A percentile compares a stretch with the other conserved stretches of the same genome.
These are phyloP conservation scores for Lacerta viridis DNA, from an alignment of 2,797 vertebrate genomes.

Conservation along the genomic window DNA sequence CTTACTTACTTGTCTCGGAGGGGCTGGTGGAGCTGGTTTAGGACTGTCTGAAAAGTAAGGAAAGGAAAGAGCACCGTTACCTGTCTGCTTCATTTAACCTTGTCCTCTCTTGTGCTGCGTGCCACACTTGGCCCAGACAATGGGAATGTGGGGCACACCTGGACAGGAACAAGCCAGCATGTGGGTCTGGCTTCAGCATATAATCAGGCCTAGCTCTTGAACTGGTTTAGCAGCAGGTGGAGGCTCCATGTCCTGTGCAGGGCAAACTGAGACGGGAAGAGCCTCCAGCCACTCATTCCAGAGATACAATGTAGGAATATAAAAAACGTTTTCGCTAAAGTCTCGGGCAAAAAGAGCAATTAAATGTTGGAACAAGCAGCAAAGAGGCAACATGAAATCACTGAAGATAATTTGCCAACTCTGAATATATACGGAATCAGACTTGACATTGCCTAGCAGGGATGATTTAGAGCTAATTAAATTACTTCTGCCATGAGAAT, in stretches of 20 bases:
- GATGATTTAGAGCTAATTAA: slow-evolving; percentile 44
- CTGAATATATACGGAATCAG: slow-evolving; percentile 24
- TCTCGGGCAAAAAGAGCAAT: not conserved
- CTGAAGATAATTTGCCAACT: slow-evolving; percentile 14
- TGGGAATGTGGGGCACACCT: not conserved
- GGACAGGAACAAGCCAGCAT: not conserved
- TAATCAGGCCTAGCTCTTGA: not conserved
- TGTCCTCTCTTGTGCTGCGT: not conserved
- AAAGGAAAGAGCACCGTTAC: not conserved
- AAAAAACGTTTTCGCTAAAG: not conserved
- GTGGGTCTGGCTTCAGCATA: not conserved
- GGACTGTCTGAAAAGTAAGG: slow-evolving; percentile 28
- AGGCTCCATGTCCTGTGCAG: too few species aligned
- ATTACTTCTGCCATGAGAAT: slow-evolving; percentile 44
- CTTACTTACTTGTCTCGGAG: not conserved
- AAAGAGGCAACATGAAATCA: not conserved
- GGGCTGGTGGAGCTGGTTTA: too few species aligned
- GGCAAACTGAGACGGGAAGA: not conserved
- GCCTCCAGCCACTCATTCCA: not conserved
- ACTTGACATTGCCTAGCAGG: slow-evolving; percentile 44
- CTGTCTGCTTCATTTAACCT: not conserved
- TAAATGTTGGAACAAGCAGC: not conserved
- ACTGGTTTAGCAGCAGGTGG: not conserved
- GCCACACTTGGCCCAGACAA: not conserved
- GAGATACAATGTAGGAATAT: not conserved